phyloP scores from a whole-genome alignment of 2,888 invertebrate species.

The Ectemnius lituratus region DNA sequence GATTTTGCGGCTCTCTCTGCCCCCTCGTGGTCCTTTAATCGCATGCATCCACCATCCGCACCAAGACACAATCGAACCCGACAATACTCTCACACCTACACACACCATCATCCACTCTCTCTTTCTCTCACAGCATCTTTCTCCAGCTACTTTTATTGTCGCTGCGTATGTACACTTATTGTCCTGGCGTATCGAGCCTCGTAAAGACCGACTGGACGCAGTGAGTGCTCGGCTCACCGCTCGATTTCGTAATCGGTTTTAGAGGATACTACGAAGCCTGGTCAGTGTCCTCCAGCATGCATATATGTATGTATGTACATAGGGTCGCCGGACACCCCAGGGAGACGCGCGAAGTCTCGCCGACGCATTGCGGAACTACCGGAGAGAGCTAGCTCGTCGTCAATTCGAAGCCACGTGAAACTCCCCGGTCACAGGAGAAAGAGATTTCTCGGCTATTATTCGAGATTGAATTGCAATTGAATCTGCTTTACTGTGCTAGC shows the following conservation, averaged over 20 bases:
- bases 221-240: conserved; percentile 39
- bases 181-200: conserved; percentile 48
- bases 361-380: conserved; percentile 48
- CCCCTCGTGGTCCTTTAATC: conserved; percentile 18
- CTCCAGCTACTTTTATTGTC: conserved; percentile 44
- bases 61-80: conserved; percentile 2
- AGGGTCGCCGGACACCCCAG: conserved; percentile 5
- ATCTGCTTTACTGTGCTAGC: too few species aligned
- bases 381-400: too few species aligned
- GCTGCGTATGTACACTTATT: conserved; percentile 34
- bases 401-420: too few species aligned
- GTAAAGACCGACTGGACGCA: conserved; percentile 43
- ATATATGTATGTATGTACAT: too few species aligned
- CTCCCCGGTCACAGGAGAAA: too few species aligned
- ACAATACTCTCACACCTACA: conserved; percentile 13
- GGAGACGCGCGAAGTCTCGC: conserved; percentile 14
- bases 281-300: conserved; percentile 14
- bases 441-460: too few species aligned
- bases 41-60: neutral
- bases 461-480: too few species aligned
- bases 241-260: conserved; percentile 50
- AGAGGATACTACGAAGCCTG: conserved; percentile 45
- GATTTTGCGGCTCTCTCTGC: conserved; percentile 27
- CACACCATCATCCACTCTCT: conserved; percentile 24
- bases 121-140: conserved; percentile 14